Conservation (phyloP, 1,140 invertebrate genomes). For the Drosophila kikkawai region DNA sequence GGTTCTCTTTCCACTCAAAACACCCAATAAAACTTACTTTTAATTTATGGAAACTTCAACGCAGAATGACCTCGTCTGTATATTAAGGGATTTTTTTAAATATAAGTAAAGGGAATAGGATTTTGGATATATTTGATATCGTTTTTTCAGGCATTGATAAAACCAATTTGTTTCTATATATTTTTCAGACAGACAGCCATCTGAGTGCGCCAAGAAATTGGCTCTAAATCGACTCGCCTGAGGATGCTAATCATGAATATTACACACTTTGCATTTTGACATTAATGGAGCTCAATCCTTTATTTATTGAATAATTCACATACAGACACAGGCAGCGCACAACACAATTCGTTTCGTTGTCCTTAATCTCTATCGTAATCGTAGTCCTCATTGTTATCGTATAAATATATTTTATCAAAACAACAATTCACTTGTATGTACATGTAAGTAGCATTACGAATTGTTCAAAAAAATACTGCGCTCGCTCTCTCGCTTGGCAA, state of each 20-base stretch:
- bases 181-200: too few relatives aligned
- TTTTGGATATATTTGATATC: background rate
- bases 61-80: background rate
- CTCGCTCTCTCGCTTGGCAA: conserved; percentile 39
- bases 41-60: background rate
- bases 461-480: conserved; percentile 59
- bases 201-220: too few relatives aligned
- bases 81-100: background rate
- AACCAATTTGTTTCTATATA: too few relatives aligned
- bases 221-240: too few relatives aligned
- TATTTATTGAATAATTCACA: conserved; percentile 17
- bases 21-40: background rate
- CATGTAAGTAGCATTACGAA: conserved; percentile 41
- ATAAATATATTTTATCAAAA: conserved; percentile 77
- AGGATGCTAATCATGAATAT: background rate
- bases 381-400: conserved; percentile 30
- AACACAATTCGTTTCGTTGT: conserved; percentile 35
- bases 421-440: conserved; percentile 71
- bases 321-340: conserved; percentile 17
- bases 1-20: conserved; percentile 2
- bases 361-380: conserved; percentile 41
- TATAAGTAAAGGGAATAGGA: background rate
- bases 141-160: too few relatives aligned
- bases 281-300: conserved; percentile 28
- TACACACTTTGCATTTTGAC: background rate